Base-by-base conservation (phyloP, 1,140 invertebrate genomes). In the Lasioglossum baleicum region DNA sequence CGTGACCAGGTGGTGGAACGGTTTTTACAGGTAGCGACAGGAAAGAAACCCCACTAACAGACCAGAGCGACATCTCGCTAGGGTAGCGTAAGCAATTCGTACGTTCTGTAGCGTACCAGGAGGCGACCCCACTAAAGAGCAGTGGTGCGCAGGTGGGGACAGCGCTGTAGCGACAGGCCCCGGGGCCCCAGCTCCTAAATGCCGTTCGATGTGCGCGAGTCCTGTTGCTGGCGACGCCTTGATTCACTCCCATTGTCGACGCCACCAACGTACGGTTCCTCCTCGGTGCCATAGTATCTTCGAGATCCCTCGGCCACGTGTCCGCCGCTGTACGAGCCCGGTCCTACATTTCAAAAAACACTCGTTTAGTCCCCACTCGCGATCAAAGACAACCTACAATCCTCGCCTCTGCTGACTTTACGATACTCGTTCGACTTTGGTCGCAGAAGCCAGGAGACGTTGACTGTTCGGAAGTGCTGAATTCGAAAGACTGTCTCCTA, bases 121-220 rank as follows among this genome's bases (percentile, higher is more conserved):
- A 78, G 85, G 76, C 82, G 63, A 77, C 80, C 81, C 80, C 84
- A 76, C 87, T 91, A 93, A 69, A 93, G 91, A 89, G 92, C 92
- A 84, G 92, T 93, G 85, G 92, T 93, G 90, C 92, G 92, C 85
- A 93, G 87, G 80, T 91, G 88, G 89, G 92, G 92, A 91, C 92
- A 93, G 88, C 92, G 92, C 88, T 90, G 91, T 86, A 92, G 86
- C 88, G 91, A 92, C 90, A 92, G 90, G 87, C 92, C 92, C 92
- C 92, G 92, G 92, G 92, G 92, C 91, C 91, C 90, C 91, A 90
- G 90, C 88, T 93, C 91, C 92, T 93, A 93, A 91, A 93, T 93
- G 88, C 90, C 92, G 81, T 92, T 92, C 81, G 90, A 90, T 74
- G 87, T 87, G 67, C 92, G 90, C 81, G 91, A 90, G 84, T 93